A percentile compares a stretch with the other conserved stretches of the same genome.
These are phyloP conservation scores for Chaetogeoica ovagalla DNA, from an alignment of 2,888 invertebrate genomes.

Conservation along the genomic window DNA sequence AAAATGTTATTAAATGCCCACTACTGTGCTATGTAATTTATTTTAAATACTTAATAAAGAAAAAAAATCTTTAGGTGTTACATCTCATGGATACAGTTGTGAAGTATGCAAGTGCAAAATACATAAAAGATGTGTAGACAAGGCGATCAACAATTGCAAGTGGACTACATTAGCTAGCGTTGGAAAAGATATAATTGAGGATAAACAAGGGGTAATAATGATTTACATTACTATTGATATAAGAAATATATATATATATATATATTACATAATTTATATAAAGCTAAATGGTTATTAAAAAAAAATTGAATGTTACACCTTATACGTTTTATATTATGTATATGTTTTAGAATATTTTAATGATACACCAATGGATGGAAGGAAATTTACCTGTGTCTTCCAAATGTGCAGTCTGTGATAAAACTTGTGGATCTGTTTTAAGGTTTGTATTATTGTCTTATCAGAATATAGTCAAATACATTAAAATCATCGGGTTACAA, in stretches of 20 bases:
- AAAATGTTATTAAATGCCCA: neutral
- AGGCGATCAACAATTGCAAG: constrained; percentile 93
- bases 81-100: constrained; percentile 93
- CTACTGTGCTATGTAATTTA: neutral
- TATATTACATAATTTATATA: no score
- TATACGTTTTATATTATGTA: constrained; percentile 6
- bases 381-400: constrained; percentile 94
- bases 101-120: constrained; percentile 98
- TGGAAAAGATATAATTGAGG: constrained; percentile 92
- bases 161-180: constrained; percentile 96
- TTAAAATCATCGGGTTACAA: neutral
- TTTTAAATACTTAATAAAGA: neutral
- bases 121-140: constrained; percentile 91
- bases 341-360: constrained; percentile 62
- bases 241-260: neutral
- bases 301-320: neutral
- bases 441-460: constrained; percentile 64
- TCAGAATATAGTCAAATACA: neutral
- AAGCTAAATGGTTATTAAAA: no score
- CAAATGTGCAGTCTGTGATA: constrained; percentile 90
- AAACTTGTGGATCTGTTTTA: constrained; percentile 93
- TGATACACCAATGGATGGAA: constrained; percentile 99
- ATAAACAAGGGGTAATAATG: constrained; percentile 80
- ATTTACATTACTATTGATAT: constrained; percentile 1
- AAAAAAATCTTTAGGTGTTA: constrained; percentile 69